Conservation (phyloP, 92 coral and sea anemone genomes). For the Epizoanthus fatuus region DNA sequence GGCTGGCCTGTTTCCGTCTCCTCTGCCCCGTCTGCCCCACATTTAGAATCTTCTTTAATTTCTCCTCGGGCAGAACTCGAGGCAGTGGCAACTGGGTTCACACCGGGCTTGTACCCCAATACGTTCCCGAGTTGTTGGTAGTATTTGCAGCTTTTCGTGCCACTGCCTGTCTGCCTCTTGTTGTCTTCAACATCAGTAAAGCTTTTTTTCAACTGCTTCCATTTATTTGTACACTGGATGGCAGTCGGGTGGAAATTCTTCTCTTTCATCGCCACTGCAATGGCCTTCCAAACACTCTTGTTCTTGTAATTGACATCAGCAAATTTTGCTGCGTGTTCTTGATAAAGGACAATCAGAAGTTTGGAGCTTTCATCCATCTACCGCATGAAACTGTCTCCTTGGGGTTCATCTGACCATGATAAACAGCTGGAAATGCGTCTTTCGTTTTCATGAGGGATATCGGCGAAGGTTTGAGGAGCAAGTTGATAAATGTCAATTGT, state of each 20-base stretch:
- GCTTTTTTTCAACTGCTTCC: conserved; percentile 37
- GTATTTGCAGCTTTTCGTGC: conserved; percentile 23
- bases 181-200: conserved; percentile 39
- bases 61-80: conserved; percentile 17
- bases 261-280: conserved; percentile 31
- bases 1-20: too few species aligned
- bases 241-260: conserved; percentile 23
- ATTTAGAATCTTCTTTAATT: not conserved
- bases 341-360: not conserved
- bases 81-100: conserved; percentile 33
- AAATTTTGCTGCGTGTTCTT: conserved; percentile 7
- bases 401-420: too few species aligned
- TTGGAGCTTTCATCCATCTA: conserved; percentile 18
- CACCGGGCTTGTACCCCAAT: conserved; percentile 38
- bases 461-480: too few species aligned
- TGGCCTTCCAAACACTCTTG: conserved; percentile 33
- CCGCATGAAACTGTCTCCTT: too few species aligned
- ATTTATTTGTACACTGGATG: conserved; percentile 12
- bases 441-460: too few species aligned
- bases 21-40: too few species aligned
- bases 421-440: too few species aligned
- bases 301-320: conserved; percentile 41
- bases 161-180: not conserved
- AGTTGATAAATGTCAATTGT: too few species aligned
- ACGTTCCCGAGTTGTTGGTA: conserved; percentile 30